Evolutionary conservation across 2,113 vertebrate species (phyloP), one percentile per base, ranked within the genome.

Genomic region (Pithys albifrons): DNA sequence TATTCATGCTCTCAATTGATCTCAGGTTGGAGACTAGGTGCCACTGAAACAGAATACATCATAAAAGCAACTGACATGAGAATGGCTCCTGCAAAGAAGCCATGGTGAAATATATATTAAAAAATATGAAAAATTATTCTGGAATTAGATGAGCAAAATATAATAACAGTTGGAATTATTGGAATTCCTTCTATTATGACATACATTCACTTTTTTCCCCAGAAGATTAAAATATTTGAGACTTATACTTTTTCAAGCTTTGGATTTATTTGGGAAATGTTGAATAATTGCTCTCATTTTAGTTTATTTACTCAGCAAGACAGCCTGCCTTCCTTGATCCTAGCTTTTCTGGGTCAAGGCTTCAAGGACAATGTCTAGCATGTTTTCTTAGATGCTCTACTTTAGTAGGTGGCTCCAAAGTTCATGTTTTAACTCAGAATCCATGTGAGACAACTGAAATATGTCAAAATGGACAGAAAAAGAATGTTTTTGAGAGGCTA

Each of bases 61-160:
- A 78, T 91, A 81, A 88, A 77, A 83, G 29, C 11, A 85, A 23
- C 18, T 81, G 81, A 59, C 25, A 37, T 19, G 3, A 5, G 3
- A 89, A 67, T 67, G 33, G 1, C 43, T 41, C 52, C 35, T 59
- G 22, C 24, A 90, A 78, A 89, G 66, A 93, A 67, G 16, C 27
- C 35, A 57, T 51, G n/a, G 8, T 89, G 66, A 94, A 76, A 85
- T 79, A 72, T 69, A 33, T 80, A 70, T 66, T 72, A 46, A 78
- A 67, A 85, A 85, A 51, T 37, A 77, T 51, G 69, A 93, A 88
- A 93, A 91, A 88, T 74, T 9, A 11, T 75, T 25, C 22, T 75
- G 29, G 61, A 78, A 87, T 87, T 89, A 57, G 29, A 78, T 2
- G 7, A 86, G 48, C 2, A 82, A 89, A 94, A 78, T 65, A 37